Conservation (phyloP, 2,797 vertebrate species). For the Mycteria americana region DNA sequence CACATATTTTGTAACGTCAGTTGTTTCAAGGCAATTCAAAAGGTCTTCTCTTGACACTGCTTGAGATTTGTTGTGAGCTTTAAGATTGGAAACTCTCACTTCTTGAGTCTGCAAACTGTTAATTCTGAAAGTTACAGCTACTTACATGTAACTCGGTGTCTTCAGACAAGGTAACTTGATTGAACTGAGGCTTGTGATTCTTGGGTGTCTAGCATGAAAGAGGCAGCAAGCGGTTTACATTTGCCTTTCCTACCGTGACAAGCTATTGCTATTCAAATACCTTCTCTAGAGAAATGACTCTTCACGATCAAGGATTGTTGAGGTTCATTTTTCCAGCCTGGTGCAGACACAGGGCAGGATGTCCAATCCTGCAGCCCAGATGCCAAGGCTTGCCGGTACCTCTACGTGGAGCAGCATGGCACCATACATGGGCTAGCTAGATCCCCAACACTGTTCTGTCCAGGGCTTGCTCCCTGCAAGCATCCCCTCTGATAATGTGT, state of each 20-base stretch:
- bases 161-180: not conserved
- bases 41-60: not conserved
- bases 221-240: not conserved
- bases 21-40: not conserved
- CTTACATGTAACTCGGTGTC: not conserved
- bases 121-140: not conserved
- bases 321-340: not conserved
- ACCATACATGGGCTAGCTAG: accelerated
- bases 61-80: not conserved
- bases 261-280: not conserved
- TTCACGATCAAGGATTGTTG: not conserved
- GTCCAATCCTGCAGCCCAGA: not conserved
- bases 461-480: not conserved
- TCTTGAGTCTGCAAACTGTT: not conserved
- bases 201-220: not conserved
- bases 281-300: not conserved
- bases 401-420: accelerated
- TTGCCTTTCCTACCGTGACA: not conserved
- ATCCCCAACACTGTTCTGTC: not conserved
- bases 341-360: not conserved
- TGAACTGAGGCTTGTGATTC: not conserved
- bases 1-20: not conserved
- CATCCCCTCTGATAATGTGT: not conserved
- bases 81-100: not conserved
- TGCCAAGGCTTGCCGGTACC: not conserved